Percentiles rank a stretch among this genome's conserved stretches.
phyloP scores from a whole-genome alignment of 2,888 invertebrate genomes.

The Ctenicera cuprea region DNA sequence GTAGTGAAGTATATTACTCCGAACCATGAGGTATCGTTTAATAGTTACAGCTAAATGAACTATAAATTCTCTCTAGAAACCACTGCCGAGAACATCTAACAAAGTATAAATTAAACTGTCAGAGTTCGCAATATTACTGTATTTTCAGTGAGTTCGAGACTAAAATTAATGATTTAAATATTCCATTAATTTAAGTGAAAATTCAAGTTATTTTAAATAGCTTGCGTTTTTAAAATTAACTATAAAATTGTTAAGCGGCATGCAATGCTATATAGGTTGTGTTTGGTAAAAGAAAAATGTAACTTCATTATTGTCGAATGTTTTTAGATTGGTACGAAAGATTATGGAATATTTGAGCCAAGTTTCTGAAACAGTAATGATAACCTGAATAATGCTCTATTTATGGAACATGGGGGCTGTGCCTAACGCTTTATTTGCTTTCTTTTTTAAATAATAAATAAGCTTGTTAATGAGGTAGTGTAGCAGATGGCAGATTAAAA shows the following conservation, averaged over 20 bases:
- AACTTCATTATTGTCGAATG: too few relatives aligned
- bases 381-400: neutral
- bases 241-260: too few relatives aligned
- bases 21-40: slow-evolving; percentile 18
- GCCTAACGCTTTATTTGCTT: too few relatives aligned
- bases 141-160: neutral
- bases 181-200: too few relatives aligned
- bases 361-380: neutral
- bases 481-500: too few relatives aligned
- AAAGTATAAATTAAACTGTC: slow-evolving; percentile 24
- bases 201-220: too few relatives aligned
- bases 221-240: too few relatives aligned
- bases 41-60: slow-evolving; percentile 27
- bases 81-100: slow-evolving; percentile 15
- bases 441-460: too few relatives aligned
- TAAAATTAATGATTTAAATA: neutral
- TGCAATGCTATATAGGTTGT: too few relatives aligned
- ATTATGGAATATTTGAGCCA: neutral
- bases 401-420: too few relatives aligned
- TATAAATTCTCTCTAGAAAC: slow-evolving; percentile 26
- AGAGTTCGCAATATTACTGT: neutral
- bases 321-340: neutral
- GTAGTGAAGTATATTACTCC: neutral
- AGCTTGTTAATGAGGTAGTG: too few relatives aligned
- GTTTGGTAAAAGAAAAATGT: too few relatives aligned